Conservation (phyloP, 1,140 invertebrate species). For the Nymphalis io region DNA sequence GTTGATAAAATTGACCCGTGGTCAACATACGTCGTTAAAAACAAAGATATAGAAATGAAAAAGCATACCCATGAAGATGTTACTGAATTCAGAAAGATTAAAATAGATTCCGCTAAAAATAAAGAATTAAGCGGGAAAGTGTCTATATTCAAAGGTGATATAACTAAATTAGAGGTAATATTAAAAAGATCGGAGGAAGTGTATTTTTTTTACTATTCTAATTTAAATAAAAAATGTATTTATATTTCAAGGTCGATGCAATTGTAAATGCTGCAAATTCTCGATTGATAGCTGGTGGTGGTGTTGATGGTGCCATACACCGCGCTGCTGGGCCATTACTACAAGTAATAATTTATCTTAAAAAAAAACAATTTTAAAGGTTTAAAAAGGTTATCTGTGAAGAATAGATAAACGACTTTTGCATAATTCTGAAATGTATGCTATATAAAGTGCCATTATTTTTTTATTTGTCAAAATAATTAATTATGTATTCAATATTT, state of each 20-base stretch:
- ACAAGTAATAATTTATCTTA: slow-evolving; percentile 55
- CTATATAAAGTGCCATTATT: not conserved
- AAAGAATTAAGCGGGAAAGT: slow-evolving; percentile 82
- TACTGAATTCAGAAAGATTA: slow-evolving; percentile 64
- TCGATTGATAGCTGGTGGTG: slow-evolving; percentile 89
- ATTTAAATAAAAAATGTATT: slow-evolving; percentile 1
- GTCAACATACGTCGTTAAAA: slow-evolving; percentile 78
- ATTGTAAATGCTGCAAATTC: slow-evolving; percentile 97
- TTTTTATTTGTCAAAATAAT: too few species aligned
- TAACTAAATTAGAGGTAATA: slow-evolving; percentile 88
- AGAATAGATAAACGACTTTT: not conserved
- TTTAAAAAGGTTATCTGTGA: not conserved
- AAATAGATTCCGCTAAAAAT: slow-evolving; percentile 72
- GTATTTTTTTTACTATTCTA: not conserved
- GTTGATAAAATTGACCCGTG: slow-evolving; percentile 82
- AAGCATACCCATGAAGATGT: slow-evolving; percentile 61
- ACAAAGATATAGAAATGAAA: slow-evolving; percentile 63
- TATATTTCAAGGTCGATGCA: slow-evolving; percentile 85
- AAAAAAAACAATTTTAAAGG: not conserved
- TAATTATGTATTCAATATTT: slow-evolving; percentile 7
- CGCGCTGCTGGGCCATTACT: slow-evolving; percentile 85
- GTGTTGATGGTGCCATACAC: slow-evolving; percentile 95
- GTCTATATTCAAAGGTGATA: slow-evolving; percentile 89
- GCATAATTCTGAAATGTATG: not conserved
- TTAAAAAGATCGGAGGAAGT: not conserved